Evolutionary conservation across 2,888 invertebrate genomes (phyloP).

Genomic region (Leucophenga montana): DNA sequence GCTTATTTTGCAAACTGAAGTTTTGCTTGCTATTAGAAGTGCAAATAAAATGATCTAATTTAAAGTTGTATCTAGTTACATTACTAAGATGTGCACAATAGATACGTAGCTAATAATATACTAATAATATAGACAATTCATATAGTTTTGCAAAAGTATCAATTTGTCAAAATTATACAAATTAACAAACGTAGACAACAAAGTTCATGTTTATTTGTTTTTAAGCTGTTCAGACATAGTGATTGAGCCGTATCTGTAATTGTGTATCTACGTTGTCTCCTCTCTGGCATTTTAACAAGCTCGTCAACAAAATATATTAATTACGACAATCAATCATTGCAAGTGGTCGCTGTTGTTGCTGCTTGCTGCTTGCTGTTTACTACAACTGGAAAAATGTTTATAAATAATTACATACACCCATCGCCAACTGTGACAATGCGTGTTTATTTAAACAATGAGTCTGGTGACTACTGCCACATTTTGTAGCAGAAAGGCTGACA

Average conservation of each 20-base stretch:
- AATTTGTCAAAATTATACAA: conserved; percentile 21
- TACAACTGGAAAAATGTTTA: neutral
- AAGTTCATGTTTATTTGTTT: conserved; percentile 10
- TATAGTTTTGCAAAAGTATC: neutral
- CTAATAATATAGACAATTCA: too few species aligned
- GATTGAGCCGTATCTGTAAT: too few species aligned
- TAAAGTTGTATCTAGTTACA: too few species aligned
- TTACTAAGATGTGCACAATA: neutral
- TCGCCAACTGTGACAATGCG: neutral
- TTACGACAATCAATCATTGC: conserved; percentile 22
- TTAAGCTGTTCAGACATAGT: too few species aligned
- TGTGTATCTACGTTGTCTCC: too few species aligned
- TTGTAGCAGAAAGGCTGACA: neutral
- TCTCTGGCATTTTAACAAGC: neutral
- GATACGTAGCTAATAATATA: too few species aligned
- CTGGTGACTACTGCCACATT: conserved; percentile 29
- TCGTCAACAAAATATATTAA: conserved; percentile 10
- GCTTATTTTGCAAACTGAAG: too few species aligned
- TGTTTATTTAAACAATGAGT: neutral
- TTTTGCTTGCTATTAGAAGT: neutral
- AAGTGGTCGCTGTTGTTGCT: neutral
- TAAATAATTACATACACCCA: neutral
- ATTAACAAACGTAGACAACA: conserved; percentile 2
- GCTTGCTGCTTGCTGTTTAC: neutral
- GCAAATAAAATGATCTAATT: neutral